A percentile compares a stretch with the other conserved stretches of the same genome.
Conservation (phyloP, 2,888 invertebrate genomes). For the Agonopterix arenella region DNA sequence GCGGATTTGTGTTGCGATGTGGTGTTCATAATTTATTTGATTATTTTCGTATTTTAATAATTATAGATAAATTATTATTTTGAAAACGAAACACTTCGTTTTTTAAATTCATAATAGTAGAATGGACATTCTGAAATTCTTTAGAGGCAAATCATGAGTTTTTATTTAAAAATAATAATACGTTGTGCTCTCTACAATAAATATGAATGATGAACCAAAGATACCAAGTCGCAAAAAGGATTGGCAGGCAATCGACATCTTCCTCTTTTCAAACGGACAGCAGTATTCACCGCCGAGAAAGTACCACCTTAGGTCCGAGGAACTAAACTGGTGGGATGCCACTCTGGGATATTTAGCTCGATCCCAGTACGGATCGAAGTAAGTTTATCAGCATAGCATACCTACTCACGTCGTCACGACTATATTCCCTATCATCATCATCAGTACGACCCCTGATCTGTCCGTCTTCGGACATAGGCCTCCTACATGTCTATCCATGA, state of each 20-base stretch:
- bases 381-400: slow-evolving; percentile 11
- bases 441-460: too few relatives aligned
- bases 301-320: slow-evolving; percentile 40
- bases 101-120: too few relatives aligned
- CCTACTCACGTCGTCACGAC: too few relatives aligned
- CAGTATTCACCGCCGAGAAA: slow-evolving; percentile 55
- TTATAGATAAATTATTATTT: too few relatives aligned
- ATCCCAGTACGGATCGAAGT: slow-evolving; percentile 50
- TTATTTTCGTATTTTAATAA: too few relatives aligned
- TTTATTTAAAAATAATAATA: not conserved
- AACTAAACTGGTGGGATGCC: slow-evolving; percentile 42
- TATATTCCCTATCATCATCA: too few relatives aligned
- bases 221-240: not conserved
- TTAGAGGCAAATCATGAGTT: not conserved
- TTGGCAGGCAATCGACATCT: slow-evolving; percentile 45
- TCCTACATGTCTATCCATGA: too few relatives aligned
- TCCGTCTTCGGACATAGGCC: too few relatives aligned
- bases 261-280: slow-evolving; percentile 56
- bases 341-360: slow-evolving; percentile 40
- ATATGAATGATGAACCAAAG: not conserved
- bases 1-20: too few relatives aligned
- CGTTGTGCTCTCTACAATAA: not conserved
- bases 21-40: too few relatives aligned
- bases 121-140: too few relatives aligned
- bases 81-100: too few relatives aligned